Base-by-base conservation (phyloP, 1,140 invertebrate genomes). In the Papilio helenus region DNA sequence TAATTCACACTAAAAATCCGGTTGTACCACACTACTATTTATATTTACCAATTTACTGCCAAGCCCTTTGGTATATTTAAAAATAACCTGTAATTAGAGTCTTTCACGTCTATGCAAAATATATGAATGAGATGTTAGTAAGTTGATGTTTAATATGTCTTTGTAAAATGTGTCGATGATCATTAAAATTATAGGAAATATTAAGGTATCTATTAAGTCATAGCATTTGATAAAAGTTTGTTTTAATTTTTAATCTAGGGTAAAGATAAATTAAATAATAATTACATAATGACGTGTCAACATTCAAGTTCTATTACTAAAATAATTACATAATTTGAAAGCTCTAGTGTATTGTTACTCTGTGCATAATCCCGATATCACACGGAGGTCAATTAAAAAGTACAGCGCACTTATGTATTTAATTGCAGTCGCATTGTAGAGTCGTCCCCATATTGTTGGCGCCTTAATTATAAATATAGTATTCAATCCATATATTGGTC, bases 351-450 rank as follows among this genome's bases (percentile, higher is more conserved):
- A 44, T 49, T 23, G 20, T 26, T 74, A 74, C 72, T 23, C 72
- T 74, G 12, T 74, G 72, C 10, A 74, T 74, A 74, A 74, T 49
- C 44, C 20, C 14, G 42, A 74, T 42, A 73, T 42, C 20, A 74
- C 39, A 20, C 42, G 42, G 20, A 73, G 72, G 34, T 73, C 39
- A 74, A 46, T 74, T 74, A 74, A 74, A 74, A 74, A 74, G 72
- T 49, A 74, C 42, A 20, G 18, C 14, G n/a, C 29, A 72, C 23
- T 46, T 74, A 26, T 29, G 9, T 44, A 49, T 49, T 49, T 74
- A 26, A 74, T 46, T 49, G 23, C 23, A 49, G 44, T 51, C 44
- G 72, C 14, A 74, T 74, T 49, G 39, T 72, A 72, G 72, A 68
- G 14, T 29, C 23, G 61, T 29, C 72, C 72, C 14, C 12, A 20